Base-by-base conservation (phyloP, 2,888 invertebrate species). In the Lycaena phlaeas region DNA sequence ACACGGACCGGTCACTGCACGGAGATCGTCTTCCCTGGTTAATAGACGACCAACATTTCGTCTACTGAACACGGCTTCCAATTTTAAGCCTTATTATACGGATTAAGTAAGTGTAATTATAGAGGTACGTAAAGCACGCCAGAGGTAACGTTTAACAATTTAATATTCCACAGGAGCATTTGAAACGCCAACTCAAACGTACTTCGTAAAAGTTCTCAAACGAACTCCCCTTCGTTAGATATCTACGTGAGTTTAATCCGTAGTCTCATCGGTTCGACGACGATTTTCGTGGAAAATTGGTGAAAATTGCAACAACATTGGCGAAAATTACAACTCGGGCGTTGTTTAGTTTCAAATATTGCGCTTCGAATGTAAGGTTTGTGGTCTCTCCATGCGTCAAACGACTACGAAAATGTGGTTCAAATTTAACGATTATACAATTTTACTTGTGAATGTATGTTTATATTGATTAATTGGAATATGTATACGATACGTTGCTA, bases 191-290 rank as follows among this genome's bases (percentile, higher is more conserved):
- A 76, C 78, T 77, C 75, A 68, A 78, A 78, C 76, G 74, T 71
- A 65, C 77, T 77, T 73, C 68, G 72, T 68, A 73, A 78, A 81
- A 82, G 78, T 67, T 70, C 68, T 65, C 68, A 76, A 79, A 74
- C 77, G 77, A 77, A 74, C 70, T 54, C 57, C 72, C 74, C 73
- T 81, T 82, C 82, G 78, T 84, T 84, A 81, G 79, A 74, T 78
- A 79, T 77, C 78, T 82, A 82, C 82, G 82, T 82, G 82, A 81
- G 82, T 71, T 81, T 81, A 82, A 81, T 78, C 70, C 73, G 60
- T 51, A 53, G 57, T 53, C 56, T 59, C 53, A 51, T 64, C 62
- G 61, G 65, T 63, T 61, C 54, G 64, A 56, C 62, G 69, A 64
- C 71, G 72, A 77, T 77, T 76, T 75, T 66, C 61, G 55, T 54